These are phyloP conservation scores for Clepsis dumicolana DNA, from an alignment of 2,888 invertebrate species.

Conservation along the genomic window DNA sequence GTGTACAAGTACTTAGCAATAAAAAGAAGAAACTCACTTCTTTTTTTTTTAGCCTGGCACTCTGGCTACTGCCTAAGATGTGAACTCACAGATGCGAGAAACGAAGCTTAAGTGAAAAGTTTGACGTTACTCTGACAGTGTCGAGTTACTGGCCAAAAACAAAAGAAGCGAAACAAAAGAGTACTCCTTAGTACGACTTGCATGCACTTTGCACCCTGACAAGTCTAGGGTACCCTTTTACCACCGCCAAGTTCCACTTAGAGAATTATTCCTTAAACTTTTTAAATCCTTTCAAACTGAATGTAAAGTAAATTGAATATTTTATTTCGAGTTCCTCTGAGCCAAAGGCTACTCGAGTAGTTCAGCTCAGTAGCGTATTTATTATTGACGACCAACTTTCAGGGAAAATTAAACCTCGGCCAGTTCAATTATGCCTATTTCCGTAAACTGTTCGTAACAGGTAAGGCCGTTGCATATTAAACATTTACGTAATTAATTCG, in stretches of 20 bases:
- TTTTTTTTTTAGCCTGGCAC: constrained; percentile 3
- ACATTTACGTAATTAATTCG: constrained; percentile 37
- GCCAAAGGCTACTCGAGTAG: constrained; percentile 5
- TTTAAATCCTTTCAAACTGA: constrained; percentile 10
- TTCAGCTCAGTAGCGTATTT: constrained; percentile 11
- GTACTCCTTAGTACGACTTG: constrained; percentile 26
- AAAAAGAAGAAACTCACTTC: neutral
- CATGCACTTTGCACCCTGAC: constrained; percentile 36
- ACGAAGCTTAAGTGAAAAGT: constrained; percentile 75
- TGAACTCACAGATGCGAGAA: constrained; percentile 67
- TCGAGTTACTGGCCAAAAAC: constrained; percentile 51
- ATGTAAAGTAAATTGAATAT: constrained; percentile 11
- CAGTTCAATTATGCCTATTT: constrained; percentile 22
- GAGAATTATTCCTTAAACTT: constrained; percentile 13
- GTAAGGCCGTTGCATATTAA: constrained; percentile 35
- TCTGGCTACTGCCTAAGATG: constrained; percentile 50
- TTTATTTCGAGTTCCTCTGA: constrained; percentile 8
- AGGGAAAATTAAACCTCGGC: constrained; percentile 10
- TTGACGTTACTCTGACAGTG: constrained; percentile 62
- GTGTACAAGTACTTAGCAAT: neutral
- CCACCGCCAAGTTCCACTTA: constrained; percentile 11
- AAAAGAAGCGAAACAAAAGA: constrained; percentile 57
- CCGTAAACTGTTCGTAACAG: constrained; percentile 20
- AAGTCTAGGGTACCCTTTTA: constrained; percentile 7
- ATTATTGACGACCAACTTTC: constrained; percentile 30